Percentiles rank a stretch among this genome's conserved stretches.
These are phyloP conservation scores for Ophioderma brevispina DNA, from an alignment of 35 echinoderm and acorn worm genomes.

Conservation along the genomic window DNA sequence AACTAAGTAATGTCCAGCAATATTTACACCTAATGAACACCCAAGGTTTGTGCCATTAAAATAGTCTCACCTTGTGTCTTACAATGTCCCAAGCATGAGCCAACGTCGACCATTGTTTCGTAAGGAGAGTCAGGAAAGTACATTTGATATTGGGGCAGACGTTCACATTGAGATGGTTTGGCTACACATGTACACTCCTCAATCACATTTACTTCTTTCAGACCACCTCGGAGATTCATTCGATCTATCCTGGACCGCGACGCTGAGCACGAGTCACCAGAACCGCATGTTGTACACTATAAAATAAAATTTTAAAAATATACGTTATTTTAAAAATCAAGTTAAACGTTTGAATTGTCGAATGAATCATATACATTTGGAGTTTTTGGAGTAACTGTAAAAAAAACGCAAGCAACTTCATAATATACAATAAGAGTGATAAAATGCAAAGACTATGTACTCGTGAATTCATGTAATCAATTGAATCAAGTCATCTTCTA, in stretches of 20 bases:
- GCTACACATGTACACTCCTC: slow-evolving; percentile 13
- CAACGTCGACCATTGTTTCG: slow-evolving; percentile 47
- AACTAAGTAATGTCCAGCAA: too few relatives aligned
- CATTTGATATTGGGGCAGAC: slow-evolving; percentile 2
- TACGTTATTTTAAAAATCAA: background rate
- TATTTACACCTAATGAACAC: too few relatives aligned
- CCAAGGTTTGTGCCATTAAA: too few relatives aligned
- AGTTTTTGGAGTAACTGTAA: too few relatives aligned
- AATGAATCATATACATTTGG: too few relatives aligned
- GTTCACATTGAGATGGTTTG: slow-evolving; percentile 16
- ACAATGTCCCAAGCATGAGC: slow-evolving; percentile 19
- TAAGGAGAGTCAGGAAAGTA: slow-evolving; percentile 39
- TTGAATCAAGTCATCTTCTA: too few relatives aligned
- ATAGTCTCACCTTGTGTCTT: background rate
- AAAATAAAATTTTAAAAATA: background rate
- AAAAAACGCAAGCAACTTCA: too few relatives aligned
- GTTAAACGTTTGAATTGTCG: too few relatives aligned
- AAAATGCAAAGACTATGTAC: too few relatives aligned
- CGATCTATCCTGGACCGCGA: background rate
- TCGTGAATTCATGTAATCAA: too few relatives aligned
- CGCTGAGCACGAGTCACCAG: background rate
- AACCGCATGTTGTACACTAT: background rate
- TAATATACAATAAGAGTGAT: too few relatives aligned
- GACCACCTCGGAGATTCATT: background rate
- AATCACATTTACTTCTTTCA: background rate